Evolutionary conservation across 1,140 invertebrate species (phyloP).

Genomic region (Procambarus virginalis): DNA sequence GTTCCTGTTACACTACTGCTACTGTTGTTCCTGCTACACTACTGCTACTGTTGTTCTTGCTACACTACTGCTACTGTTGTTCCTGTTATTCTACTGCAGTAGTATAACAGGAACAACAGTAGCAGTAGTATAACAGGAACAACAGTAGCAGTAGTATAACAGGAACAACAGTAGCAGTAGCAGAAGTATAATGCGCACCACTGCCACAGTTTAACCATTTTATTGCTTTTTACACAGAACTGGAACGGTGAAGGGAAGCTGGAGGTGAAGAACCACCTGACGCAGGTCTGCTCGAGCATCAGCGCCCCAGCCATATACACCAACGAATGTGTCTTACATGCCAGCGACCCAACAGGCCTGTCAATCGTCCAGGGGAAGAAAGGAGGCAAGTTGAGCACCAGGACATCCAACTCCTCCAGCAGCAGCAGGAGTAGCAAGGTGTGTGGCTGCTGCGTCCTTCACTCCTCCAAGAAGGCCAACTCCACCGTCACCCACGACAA

Average conservation of each 20-base stretch:
- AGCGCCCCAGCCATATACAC: not conserved
- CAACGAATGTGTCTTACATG: not conserved
- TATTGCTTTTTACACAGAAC: not conserved
- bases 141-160: too few relatives aligned
- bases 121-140: too few relatives aligned
- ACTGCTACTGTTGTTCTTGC: too few relatives aligned
- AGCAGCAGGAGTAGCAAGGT: not conserved
- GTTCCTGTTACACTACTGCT: too few relatives aligned
- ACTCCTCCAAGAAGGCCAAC: not conserved
- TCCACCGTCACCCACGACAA: not conserved
- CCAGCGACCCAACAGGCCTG: not conserved
- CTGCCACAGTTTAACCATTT: not conserved
- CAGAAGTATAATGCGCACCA: not conserved
- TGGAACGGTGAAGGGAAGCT: not conserved
- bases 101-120: too few relatives aligned
- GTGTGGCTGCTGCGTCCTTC: constrained; percentile 1
- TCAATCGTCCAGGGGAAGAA: not conserved
- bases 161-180: too few relatives aligned
- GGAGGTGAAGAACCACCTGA: too few relatives aligned
- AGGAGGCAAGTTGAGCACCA: not conserved
- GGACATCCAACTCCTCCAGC: not conserved
- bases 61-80: too few relatives aligned
- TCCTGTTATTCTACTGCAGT: too few relatives aligned
- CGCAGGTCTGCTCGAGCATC: not conserved
- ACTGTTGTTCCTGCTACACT: too few relatives aligned